Evolutionary conservation across 2,888 invertebrate species (phyloP), one percentile per base, ranked within the genome.

Genomic region (Diabrotica balteata): DNA sequence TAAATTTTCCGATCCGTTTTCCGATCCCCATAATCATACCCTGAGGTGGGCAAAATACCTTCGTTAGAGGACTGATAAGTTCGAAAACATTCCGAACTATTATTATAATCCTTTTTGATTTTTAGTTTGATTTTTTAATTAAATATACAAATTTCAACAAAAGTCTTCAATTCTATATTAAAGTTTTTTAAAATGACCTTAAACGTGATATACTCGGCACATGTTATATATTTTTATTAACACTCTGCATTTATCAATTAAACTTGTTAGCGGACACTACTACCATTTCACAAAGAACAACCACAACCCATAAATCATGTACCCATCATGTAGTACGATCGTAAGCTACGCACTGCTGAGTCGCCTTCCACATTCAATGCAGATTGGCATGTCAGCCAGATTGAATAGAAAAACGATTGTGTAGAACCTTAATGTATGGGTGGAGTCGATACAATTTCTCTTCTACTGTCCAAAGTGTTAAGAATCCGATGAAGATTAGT

Each of bases 401-500:
- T 58, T 58, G 59, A 64, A 64, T 64, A 59, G 58, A 58, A 46
- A 51, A 44, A 52, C 57, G 9, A 58, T 63, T 58, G 9, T 46
- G 58, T 58, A 52, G 58, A 52, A 46, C 51, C 49, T 58, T 58
- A 64, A 64, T 59, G 64, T 64, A 64, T 52, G 59, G 64, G 64
- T 64, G 64, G 64, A 53, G 58, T 10, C 8, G 44, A 59, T 59
- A 59, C 50, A 59, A 47, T 54, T 47, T 32, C 17, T 54, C 54
- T 54, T 54, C 59, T 50, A 68, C 64, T 64, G 59, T 53, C 54
- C 42, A 17, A 54, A 49, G 51, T 55, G 47, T 11, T 22, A 47
- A 62, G 59, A 67, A 58, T 62, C 63, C 65, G 66, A 67, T 65
- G 51, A 51, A 69, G 63, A 62, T 65, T 65, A 11, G 54, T 65